A percentile compares a stretch with the other conserved stretches of the same genome.
Conservation (phyloP, 2,888 invertebrate genomes). For the Synergus umbraculus region DNA sequence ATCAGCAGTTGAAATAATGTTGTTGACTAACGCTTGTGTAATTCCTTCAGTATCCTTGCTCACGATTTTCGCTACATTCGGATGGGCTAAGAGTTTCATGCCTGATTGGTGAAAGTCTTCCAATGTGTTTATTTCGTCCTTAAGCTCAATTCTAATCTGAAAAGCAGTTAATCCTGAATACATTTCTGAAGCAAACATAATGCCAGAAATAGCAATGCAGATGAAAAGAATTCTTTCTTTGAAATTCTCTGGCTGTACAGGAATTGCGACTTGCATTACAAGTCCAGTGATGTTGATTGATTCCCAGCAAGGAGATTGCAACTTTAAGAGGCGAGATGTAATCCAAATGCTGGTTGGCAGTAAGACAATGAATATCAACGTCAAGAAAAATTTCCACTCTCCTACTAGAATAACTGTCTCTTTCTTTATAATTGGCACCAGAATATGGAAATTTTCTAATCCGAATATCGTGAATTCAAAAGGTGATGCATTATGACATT, state of each 20-base stretch:
- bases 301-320: neutral
- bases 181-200: neutral
- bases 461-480: neutral
- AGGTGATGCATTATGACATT: neutral
- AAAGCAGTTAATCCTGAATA: neutral
- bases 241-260: neutral
- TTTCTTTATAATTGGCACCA: neutral
- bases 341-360: neutral
- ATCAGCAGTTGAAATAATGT: neutral
- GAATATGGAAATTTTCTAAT: neutral
- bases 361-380: neutral
- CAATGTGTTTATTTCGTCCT: neutral
- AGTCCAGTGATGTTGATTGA: neutral
- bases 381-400: neutral
- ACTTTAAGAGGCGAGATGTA: neutral
- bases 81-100: neutral
- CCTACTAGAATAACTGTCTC: neutral
- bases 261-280: neutral
- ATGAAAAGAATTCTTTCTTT: neutral
- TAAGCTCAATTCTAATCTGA: neutral
- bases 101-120: neutral
- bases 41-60: neutral
- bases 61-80: neutral
- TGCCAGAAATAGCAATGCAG: neutral
- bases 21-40: neutral